Base-by-base conservation (phyloP, 2,797 vertebrate genomes). In the Acrocephalus scirpaceus region DNA sequence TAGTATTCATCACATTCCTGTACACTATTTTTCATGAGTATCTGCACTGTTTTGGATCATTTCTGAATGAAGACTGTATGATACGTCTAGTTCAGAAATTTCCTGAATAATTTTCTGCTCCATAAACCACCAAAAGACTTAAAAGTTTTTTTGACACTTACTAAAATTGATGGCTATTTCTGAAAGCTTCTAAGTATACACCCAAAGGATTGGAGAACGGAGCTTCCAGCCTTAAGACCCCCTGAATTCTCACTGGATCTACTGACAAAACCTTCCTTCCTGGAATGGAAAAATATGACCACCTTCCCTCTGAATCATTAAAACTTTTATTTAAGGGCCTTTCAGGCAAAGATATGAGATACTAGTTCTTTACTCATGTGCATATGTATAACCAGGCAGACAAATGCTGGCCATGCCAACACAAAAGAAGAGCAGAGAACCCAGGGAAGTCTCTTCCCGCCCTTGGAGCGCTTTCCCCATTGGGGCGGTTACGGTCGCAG, bases 271-370 rank as follows among this genome's bases (percentile, higher is more conserved):
- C 4, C 11, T 45, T 20, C 11, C 13, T 25, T 16, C 25, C 5
- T 11, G 42, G 25, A 34, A 65, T 19, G 16, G 20, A 65, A 48
- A 72, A 56, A 20, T 13, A 25, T 14, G 5, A 25, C 10, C 3
- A 3, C 1, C 5, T 29, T n/a, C 16, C 7, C 10, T 23, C 14
- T 0, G 0, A 23, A 16, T 56, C 22, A 20, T 6, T 47, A 7
- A 5, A 38, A 23, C 10, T 64, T 8, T 54, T 12, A 23, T 23
- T n/a, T 16, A 10, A 0, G 3, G 16, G 15, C 11, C 19, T 44
- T 80, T 69, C 29, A n/a, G 19, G 12, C 23, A 23, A 15, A 57
- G 44, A 11, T 4, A 11, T 17, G 5, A 13, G 34, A 3, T 17
- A 9, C 0, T 18, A 27, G 42, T 32, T 56, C 27, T 26, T 47